phyloP scores from a whole-genome alignment of 2,797 vertebrate genomes.

The Tadarida brasiliensis region DNA sequence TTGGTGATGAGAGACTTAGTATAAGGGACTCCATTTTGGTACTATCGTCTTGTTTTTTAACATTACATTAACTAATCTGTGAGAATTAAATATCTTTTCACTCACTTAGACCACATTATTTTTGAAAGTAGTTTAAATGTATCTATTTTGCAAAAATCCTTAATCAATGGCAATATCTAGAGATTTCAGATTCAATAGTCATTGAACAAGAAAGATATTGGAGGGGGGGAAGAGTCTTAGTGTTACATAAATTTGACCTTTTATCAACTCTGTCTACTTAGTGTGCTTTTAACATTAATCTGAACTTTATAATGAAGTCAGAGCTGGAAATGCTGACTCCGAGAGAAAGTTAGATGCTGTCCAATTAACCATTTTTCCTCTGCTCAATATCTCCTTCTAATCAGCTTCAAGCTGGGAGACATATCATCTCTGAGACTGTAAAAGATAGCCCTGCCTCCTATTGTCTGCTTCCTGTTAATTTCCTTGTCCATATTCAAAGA shows the following conservation, averaged over 20 bases:
- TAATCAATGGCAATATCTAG: neutral
- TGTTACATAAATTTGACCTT: neutral
- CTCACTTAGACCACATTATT: neutral
- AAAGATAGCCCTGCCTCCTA: neutral
- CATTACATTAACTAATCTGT: neutral
- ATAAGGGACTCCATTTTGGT: neutral
- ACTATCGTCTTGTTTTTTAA: neutral
- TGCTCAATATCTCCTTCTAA: conserved; percentile 7
- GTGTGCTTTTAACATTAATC: neutral
- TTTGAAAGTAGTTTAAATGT: neutral
- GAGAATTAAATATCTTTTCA: neutral
- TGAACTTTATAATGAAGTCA: neutral
- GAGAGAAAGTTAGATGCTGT: neutral
- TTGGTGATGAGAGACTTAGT: neutral
- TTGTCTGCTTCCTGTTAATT: neutral
- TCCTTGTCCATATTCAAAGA: neutral
- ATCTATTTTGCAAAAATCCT: neutral
- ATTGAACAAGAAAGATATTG: neutral
- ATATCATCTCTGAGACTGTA: neutral
- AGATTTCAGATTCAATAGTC: conserved; percentile 30
- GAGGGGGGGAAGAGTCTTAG: neutral
- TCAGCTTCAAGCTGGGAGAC: neutral
- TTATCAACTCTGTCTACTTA: neutral
- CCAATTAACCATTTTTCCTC: neutral
- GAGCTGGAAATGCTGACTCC: neutral